Base-by-base conservation (phyloP, 2,797 vertebrate species). In the Acipenser transmontanus region DNA sequence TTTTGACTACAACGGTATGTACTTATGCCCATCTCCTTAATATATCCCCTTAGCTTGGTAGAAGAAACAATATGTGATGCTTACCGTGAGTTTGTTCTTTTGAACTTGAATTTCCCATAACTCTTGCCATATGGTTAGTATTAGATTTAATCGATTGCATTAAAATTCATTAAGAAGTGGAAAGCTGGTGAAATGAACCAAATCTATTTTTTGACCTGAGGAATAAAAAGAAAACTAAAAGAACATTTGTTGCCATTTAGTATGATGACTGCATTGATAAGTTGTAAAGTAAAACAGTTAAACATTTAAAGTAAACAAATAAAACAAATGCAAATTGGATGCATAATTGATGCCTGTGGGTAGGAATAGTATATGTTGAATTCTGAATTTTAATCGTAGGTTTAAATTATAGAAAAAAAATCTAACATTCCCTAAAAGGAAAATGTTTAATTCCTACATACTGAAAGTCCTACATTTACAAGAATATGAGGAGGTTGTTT, bases 61-160 rank as follows among this genome's bases (percentile, higher is more conserved):
- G 34, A 34, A 34, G 34, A 34, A 3, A 34, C 34, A 34, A 34
- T 34, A n/a, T 54, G 52, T 54, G 13, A 50, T 64, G 49, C n/a
- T 51, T 66, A 20, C 17, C 54, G 68, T 70, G 66, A 64, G 66
- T 12, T 62, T 63, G 9, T 9, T 54, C 52, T 67, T 63, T 63
- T 64, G 51, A 20, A 52, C 65, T 13, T 14, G 11, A 69, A 47
- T 72, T 69, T 80, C 71, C 70, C 72, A 67, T 69, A 70, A 69
- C 70, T 9, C 66, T 56, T 72, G 66, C 75, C 79, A 77, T 74
- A 17, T 81, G 80, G 76, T 78, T 75, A 71, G 72, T 74, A 77
- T 80, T 69, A 85, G 82, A 88, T 88, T 70, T 61, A 84, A 87
- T 88, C 85, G 4, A 56, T 67, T 77, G 82, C 78, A 82, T 86